Conservation (phyloP, 2,113 vertebrate genomes). For the Pseudopipra pipra region DNA sequence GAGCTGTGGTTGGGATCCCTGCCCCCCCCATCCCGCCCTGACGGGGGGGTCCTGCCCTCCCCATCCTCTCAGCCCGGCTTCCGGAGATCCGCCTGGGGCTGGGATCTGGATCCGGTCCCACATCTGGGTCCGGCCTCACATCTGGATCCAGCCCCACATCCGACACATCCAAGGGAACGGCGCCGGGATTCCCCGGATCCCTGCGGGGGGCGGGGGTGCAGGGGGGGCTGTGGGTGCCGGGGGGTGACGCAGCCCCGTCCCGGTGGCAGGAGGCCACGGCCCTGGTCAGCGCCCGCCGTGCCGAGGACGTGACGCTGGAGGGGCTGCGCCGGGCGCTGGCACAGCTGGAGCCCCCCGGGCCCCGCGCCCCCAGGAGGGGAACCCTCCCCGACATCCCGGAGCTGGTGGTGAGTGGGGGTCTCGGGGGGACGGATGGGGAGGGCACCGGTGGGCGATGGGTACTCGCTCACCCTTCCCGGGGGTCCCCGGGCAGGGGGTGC, state of each 20-base stretch:
- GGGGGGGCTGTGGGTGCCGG: background rate
- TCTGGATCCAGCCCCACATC: background rate
- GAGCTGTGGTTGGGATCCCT: background rate
- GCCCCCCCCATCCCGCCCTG: background rate
- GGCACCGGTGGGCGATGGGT: background rate
- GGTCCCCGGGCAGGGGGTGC: background rate
- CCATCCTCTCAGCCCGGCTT: background rate
- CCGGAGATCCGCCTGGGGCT: background rate
- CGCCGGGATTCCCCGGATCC: background rate
- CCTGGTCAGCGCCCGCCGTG: background rate
- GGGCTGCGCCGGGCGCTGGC: background rate
- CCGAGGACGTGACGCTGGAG: constrained; percentile 32
- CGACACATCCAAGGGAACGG: background rate
- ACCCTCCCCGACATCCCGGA: background rate
- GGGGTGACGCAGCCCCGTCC: background rate
- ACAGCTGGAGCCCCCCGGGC: background rate
- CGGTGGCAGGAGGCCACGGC: constrained; percentile 26
- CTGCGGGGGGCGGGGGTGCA: background rate
- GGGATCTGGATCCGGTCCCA: background rate
- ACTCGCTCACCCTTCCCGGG: background rate
- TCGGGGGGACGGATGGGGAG: background rate
- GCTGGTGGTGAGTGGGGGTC: constrained; percentile 16
- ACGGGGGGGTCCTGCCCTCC: background rate
- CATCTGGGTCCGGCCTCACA: background rate
- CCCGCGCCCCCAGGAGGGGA: background rate